Evolutionary conservation across 2,888 invertebrate genomes (phyloP).

Genomic region (Leucophenga montana): DNA sequence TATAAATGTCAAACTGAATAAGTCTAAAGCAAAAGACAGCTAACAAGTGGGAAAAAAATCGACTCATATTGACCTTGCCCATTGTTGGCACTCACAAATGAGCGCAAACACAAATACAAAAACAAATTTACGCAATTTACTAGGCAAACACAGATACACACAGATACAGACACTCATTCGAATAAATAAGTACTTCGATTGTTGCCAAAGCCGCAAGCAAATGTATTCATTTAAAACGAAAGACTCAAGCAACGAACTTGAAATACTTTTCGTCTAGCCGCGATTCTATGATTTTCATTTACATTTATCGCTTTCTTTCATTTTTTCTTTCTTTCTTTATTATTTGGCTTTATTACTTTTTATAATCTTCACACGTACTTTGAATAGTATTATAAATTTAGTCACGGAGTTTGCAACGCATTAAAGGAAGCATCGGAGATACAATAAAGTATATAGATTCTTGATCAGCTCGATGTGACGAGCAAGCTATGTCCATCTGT

Average conservation of each 20-base stretch:
- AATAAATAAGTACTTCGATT: constrained; percentile 31
- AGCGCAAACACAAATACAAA: constrained; percentile 34
- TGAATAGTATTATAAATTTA: not conserved
- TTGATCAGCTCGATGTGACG: no score
- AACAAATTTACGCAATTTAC: constrained; percentile 24
- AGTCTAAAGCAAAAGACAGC: constrained; percentile 48
- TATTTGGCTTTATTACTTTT: not conserved
- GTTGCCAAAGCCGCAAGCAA: constrained; percentile 29
- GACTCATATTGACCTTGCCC: constrained; percentile 56
- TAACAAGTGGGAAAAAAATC: constrained; percentile 41
- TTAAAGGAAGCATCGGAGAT: no score
- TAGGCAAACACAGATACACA: constrained; percentile 32
- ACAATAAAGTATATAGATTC: no score
- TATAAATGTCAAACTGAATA: constrained; percentile 37
- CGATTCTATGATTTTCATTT: no score
- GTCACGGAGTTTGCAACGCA: no score
- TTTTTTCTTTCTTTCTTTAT: constrained; percentile 3
- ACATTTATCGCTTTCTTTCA: not conserved
- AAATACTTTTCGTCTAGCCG: constrained; percentile 51
- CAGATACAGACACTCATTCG: constrained; percentile 33
- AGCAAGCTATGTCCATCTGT: no score
- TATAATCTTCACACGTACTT: not conserved
- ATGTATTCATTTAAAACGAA: constrained; percentile 47
- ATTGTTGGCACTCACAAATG: constrained; percentile 51
- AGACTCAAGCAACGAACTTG: constrained; percentile 64